Evolutionary conservation across 2,888 invertebrate genomes (phyloP).

Genomic region (Volucella inanis): DNA sequence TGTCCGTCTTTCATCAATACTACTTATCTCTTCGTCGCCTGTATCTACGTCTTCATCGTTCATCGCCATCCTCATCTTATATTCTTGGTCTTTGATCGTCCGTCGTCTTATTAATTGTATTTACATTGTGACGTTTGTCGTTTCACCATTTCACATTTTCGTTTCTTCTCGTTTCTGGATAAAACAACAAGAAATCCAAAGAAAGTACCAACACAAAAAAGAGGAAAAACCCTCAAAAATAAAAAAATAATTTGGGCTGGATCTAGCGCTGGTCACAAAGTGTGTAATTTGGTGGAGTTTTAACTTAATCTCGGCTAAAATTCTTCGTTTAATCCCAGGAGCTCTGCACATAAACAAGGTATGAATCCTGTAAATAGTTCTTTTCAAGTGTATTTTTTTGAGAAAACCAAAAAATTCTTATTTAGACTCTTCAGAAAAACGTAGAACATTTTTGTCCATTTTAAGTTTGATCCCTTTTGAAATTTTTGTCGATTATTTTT

Average conservation of each 20-base stretch:
- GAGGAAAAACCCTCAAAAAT: neutral
- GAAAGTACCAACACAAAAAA: constrained; percentile 3
- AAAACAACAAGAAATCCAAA: constrained; percentile 30
- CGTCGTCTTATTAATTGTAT: too few species aligned
- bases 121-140: too few species aligned
- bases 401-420: too few species aligned
- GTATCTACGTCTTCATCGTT: neutral
- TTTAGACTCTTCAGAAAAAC: too few species aligned
- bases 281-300: constrained; percentile 8
- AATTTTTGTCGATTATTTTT: neutral
- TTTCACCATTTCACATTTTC: neutral
- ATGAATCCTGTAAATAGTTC: neutral
- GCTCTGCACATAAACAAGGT: constrained; percentile 11
- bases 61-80: constrained; percentile 17
- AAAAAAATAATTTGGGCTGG: constrained; percentile 35
- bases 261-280: neutral
- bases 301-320: too few species aligned
- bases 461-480: neutral
- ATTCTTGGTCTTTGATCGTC: constrained; percentile 9
- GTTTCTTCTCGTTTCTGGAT: constrained; percentile 22
- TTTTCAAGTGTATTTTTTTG: too few species aligned
- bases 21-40: constrained; percentile 28
- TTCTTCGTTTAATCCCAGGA: neutral
- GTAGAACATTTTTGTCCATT: neutral
- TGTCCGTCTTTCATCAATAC: neutral